phyloP scores from a whole-genome alignment of 1,140 invertebrate genomes.

The Philopotamus ludificatus region DNA sequence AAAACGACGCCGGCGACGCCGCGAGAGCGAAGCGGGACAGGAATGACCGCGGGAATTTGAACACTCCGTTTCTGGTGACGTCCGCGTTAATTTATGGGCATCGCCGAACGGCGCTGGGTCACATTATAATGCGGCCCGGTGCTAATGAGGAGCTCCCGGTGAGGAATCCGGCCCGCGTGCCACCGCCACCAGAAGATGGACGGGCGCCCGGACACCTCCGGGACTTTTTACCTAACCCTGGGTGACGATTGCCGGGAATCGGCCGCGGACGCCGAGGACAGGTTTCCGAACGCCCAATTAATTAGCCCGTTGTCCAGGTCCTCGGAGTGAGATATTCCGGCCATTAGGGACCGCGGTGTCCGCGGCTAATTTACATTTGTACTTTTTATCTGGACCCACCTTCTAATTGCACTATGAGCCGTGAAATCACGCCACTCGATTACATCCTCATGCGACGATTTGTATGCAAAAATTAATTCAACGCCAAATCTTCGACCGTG shows the following conservation, averaged over 20 bases:
- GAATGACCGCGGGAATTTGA: slow-evolving; percentile 25
- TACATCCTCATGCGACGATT: too few relatives aligned
- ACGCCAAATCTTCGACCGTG: too few relatives aligned
- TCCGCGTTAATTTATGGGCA: slow-evolving; percentile 39
- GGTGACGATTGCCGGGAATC: slow-evolving; percentile 23
- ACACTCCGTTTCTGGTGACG: slow-evolving; percentile 34
- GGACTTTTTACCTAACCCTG: slow-evolving; percentile 23
- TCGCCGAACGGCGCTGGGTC: slow-evolving; percentile 36
- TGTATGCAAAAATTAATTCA: too few relatives aligned
- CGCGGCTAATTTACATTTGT: background rate
- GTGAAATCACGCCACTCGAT: background rate
- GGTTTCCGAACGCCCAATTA: slow-evolving; percentile 15
- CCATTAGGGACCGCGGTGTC: background rate
- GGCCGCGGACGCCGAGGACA: background rate
- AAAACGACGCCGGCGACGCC: slow-evolving; percentile 1
- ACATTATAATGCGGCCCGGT: slow-evolving; percentile 39
- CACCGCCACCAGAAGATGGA: background rate
- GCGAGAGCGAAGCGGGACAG: background rate
- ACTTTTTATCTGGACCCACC: slow-evolving; percentile 2
- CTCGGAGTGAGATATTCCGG: background rate
- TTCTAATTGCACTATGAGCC: background rate
- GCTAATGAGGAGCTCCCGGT: slow-evolving; percentile 35
- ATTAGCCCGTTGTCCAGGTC: slow-evolving; percentile 8
- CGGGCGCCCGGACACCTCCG: slow-evolving; percentile 25
- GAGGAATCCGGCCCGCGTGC: slow-evolving; percentile 28